These are phyloP conservation scores for Oscheius sp. DNA, from an alignment of 2,888 invertebrate species.

Conservation along the genomic window DNA sequence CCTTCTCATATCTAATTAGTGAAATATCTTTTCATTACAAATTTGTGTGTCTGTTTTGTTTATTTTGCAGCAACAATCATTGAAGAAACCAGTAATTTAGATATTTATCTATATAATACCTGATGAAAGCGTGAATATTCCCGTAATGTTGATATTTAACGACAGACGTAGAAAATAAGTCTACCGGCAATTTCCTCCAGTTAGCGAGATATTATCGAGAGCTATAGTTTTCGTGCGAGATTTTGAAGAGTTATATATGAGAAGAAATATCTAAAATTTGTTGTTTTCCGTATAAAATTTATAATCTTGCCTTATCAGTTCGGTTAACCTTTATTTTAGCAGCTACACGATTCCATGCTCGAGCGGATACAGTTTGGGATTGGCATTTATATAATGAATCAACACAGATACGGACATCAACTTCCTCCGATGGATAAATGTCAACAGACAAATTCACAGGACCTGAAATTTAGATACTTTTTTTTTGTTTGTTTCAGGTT, in stretches of 20 bases:
- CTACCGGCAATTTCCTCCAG: constrained; percentile 9
- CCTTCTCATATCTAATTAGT: neutral
- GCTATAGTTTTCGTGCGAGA: constrained; percentile 48
- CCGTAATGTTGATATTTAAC: constrained; percentile 12
- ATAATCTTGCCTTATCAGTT: constrained; percentile 44
- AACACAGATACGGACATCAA: constrained; percentile 57
- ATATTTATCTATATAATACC: constrained; percentile 7
- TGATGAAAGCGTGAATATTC: constrained; percentile 14
- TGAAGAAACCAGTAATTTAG: neutral
- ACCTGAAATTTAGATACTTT: constrained; percentile 26
- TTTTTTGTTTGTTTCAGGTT: neutral
- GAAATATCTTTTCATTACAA: neutral
- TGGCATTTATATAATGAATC: constrained; percentile 52
- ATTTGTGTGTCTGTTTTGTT: neutral
- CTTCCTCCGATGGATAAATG: constrained; percentile 51
- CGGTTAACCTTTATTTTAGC: constrained; percentile 52
- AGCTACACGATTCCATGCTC: constrained; percentile 57
- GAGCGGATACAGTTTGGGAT: constrained; percentile 42
- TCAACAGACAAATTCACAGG: constrained; percentile 55
- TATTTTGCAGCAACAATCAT: neutral
- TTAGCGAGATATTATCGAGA: constrained; percentile 51
- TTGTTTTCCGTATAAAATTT: neutral
- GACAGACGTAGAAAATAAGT: neutral
- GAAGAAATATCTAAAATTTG: constrained; percentile 50
- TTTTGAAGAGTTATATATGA: constrained; percentile 50